Evolutionary conservation across 2,888 invertebrate genomes (phyloP).

Genomic region (Calameuta pallipes): DNA sequence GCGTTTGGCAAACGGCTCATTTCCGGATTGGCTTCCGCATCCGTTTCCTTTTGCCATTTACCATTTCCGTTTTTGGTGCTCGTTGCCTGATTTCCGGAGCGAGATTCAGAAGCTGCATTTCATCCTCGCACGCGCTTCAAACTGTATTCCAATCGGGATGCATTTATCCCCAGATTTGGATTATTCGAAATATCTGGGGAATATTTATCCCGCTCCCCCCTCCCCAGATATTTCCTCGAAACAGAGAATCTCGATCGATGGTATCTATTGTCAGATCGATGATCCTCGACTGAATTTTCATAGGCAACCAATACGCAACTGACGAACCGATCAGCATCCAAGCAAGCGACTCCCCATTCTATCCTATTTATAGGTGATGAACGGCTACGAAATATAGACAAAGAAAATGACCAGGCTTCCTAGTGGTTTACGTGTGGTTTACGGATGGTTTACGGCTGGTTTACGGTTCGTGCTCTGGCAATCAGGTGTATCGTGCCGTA

Average conservation of each 20-base stretch:
- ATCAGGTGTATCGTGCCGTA: too few relatives aligned
- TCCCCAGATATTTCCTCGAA: too few relatives aligned
- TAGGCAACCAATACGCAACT: too few relatives aligned
- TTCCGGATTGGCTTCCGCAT: slow-evolving; percentile 56
- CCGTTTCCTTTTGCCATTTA: slow-evolving; percentile 56
- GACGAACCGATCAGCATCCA: too few relatives aligned
- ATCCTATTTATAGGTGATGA: slow-evolving; percentile 43
- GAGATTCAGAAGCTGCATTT: background rate
- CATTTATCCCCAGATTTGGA: background rate
- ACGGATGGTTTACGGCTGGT: background rate
- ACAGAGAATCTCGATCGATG: too few relatives aligned
- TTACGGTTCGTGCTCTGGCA: too few relatives aligned
- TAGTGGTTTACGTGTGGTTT: slow-evolving; percentile 1
- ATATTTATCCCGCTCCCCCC: rapidly evolving
- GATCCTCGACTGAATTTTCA: too few relatives aligned
- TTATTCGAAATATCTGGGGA: too few relatives aligned
- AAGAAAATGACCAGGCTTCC: slow-evolving; percentile 30
- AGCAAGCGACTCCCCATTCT: too few relatives aligned
- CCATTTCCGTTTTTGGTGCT: slow-evolving; percentile 59
- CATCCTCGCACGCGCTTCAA: too few relatives aligned
- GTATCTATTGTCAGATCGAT: too few relatives aligned
- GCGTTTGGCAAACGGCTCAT: slow-evolving; percentile 51
- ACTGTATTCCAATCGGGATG: background rate
- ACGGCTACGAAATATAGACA: slow-evolving; percentile 45
- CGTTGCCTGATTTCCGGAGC: slow-evolving; percentile 33